Percentiles rank a stretch among this genome's conserved stretches.
phyloP scores from a whole-genome alignment of 1,140 invertebrate genomes.

The Oreohelix idahoensis region DNA sequence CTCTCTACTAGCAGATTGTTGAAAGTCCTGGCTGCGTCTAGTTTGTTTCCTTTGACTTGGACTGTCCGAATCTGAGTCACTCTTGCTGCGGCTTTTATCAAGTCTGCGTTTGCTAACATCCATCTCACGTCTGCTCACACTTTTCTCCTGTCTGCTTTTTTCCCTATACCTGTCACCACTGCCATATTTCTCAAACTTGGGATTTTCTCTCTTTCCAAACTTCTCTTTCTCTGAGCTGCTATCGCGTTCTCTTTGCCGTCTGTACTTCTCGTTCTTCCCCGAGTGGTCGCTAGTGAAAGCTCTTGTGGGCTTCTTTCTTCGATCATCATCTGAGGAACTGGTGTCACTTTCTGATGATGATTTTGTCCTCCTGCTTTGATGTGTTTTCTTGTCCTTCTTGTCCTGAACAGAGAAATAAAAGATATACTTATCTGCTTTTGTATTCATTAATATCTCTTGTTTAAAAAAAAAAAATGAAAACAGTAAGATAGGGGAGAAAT shows the following conservation, averaged over 20 bases:
- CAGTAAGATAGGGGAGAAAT: no score
- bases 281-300: background rate
- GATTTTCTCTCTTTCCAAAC: background rate
- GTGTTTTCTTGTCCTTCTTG: no score
- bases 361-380: background rate
- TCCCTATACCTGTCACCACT: background rate
- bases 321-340: background rate
- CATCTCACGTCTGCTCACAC: background rate
- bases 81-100: background rate
- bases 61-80: background rate
- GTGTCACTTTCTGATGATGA: background rate
- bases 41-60: background rate
- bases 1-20: background rate
- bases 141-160: background rate
- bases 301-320: background rate
- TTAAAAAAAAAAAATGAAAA: no score
- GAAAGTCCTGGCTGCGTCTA: background rate
- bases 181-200: background rate
- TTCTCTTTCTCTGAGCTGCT: background rate
- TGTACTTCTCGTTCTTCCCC: background rate
- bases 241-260: background rate
- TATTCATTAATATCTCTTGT: no score
- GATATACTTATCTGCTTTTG: background rate
- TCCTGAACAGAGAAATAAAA: background rate
- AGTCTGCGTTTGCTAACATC: background rate